phyloP scores from a whole-genome alignment of 1,140 invertebrate genomes.

The Propsilocerus akamusi region DNA sequence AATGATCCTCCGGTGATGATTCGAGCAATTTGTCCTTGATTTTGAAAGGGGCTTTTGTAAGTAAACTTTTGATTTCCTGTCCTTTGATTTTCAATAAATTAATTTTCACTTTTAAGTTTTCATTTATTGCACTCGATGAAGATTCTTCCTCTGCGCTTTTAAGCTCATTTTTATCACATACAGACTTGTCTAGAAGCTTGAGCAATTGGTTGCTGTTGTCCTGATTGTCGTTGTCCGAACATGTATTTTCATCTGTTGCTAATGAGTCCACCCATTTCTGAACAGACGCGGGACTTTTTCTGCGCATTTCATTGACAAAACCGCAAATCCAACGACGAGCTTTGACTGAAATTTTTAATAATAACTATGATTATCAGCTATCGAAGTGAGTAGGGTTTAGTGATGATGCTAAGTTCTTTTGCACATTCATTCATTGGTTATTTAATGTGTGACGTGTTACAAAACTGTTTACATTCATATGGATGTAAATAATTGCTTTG shows the following conservation, averaged over 20 bases:
- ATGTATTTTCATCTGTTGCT: background rate
- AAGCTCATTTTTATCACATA: constrained; percentile 1
- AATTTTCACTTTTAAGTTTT: background rate
- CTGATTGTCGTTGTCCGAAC: too few relatives aligned
- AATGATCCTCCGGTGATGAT: background rate
- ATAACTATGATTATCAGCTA: too few relatives aligned
- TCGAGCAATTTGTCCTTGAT: background rate
- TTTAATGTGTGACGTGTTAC: too few relatives aligned
- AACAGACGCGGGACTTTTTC: background rate
- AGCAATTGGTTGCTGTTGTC: too few relatives aligned
- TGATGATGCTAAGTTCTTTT: too few relatives aligned
- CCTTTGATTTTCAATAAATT: background rate
- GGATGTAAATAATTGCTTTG: too few relatives aligned
- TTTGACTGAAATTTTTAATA: background rate
- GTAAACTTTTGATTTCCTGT: background rate
- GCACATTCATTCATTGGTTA: too few relatives aligned
- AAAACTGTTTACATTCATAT: too few relatives aligned
- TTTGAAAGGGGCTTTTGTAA: background rate
- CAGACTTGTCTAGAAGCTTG: too few relatives aligned
- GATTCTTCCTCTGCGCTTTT: background rate
- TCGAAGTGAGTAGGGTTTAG: too few relatives aligned
- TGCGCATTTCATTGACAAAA: background rate
- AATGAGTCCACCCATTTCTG: background rate
- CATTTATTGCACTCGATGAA: background rate
- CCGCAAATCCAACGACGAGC: background rate